Evolutionary conservation across 1,140 invertebrate genomes (phyloP).

Genomic region (Helicoverpa armigera): DNA sequence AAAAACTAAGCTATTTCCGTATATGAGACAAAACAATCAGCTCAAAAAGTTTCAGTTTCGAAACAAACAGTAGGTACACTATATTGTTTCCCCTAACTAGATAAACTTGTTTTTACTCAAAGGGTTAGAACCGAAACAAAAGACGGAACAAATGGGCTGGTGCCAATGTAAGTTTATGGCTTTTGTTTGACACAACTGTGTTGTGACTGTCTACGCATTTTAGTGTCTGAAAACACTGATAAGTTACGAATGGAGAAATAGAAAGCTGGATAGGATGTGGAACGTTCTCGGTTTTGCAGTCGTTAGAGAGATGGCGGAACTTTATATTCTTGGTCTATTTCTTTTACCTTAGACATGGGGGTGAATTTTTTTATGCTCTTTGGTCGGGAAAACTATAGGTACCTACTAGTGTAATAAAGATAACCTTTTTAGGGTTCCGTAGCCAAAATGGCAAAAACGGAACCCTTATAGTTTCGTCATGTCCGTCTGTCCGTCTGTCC

Average conservation of each 20-base stretch:
- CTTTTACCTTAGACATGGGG: no score
- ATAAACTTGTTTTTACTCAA: not conserved
- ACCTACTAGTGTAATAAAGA: no score
- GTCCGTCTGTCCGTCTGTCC: no score
- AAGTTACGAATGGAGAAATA: not conserved
- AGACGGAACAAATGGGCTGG: not conserved
- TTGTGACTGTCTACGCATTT: not conserved
- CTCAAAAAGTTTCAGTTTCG: not conserved
- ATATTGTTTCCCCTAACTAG: not conserved
- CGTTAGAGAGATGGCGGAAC: no score
- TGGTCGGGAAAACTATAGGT: no score
- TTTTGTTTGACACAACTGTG: slow-evolving; percentile 1
- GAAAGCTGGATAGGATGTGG: no score
- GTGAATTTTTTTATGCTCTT: no score
- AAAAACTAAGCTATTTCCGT: not conserved
- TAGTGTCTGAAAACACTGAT: not conserved
- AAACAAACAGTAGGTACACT: not conserved
- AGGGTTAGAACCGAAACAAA: not conserved
- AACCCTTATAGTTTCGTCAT: no score
- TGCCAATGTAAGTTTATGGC: not conserved
- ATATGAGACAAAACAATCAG: not conserved
- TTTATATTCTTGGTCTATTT: no score
- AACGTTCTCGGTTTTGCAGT: no score
- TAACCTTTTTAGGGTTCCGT: no score
- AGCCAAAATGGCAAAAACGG: no score